These are phyloP conservation scores for Cherax quadricarinatus DNA, from an alignment of 1,140 invertebrate species.

Conservation along the genomic window DNA sequence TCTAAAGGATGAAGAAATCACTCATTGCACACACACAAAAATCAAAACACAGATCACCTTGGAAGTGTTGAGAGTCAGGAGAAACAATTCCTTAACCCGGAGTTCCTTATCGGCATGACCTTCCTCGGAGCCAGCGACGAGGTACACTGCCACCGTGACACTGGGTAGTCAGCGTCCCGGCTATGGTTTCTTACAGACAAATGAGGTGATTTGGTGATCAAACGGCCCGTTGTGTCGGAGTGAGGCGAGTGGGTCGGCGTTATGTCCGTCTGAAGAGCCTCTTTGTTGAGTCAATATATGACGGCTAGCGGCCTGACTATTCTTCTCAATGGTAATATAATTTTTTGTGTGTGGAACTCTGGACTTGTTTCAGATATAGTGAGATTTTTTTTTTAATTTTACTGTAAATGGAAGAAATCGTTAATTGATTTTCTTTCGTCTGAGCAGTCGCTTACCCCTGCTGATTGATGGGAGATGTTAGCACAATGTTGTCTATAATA, in stretches of 20 bases:
- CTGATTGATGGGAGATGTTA: no score
- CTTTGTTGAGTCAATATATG: not conserved
- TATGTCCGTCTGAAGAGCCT: not conserved
- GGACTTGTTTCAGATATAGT: not conserved
- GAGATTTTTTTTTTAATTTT: not conserved
- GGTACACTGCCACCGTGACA: not conserved
- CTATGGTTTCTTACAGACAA: conserved; percentile 4
- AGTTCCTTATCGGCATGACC: not conserved
- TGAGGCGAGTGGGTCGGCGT: not conserved
- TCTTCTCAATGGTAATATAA: not conserved
- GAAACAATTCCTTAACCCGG: not conserved
- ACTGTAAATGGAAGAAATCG: no score
- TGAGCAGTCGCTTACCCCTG: no score
- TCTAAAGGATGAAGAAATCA: no score
- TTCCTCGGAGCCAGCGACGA: not conserved
- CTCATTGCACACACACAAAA: no score
- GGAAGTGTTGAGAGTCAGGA: not conserved
- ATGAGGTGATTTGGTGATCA: not conserved
- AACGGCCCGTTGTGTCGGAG: not conserved
- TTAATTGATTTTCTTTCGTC: no score
- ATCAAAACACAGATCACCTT: no score
- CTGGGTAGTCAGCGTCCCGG: not conserved
- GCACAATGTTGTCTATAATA: no score
- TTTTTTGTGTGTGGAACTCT: not conserved
- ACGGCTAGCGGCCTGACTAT: not conserved